Percentiles rank a stretch among this genome's conserved stretches.
phyloP scores from a whole-genome alignment of 2,113 vertebrate genomes.

The Australoheros scitulus region DNA sequence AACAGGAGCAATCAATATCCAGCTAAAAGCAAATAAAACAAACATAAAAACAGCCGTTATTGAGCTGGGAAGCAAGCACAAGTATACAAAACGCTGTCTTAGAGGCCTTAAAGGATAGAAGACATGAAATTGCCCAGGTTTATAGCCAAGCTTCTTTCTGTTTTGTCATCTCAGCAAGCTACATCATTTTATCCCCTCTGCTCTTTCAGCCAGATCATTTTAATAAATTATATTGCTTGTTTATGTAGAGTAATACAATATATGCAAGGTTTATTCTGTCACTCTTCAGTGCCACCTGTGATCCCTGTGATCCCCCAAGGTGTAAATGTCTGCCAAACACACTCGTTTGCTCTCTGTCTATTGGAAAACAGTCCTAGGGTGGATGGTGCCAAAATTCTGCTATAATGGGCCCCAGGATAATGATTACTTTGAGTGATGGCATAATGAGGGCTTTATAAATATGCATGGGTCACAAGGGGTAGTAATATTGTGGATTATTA shows the following conservation, averaged over 20 bases:
- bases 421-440: slow-evolving; percentile 79
- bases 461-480: slow-evolving; percentile 76
- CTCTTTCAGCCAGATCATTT: background rate
- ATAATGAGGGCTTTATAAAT: slow-evolving; percentile 81
- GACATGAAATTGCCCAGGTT: slow-evolving; percentile 19
- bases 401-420: slow-evolving; percentile 78
- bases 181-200: background rate
- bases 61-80: slow-evolving; percentile 30
- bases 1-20: slow-evolving; percentile 56
- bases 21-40: slow-evolving; percentile 56
- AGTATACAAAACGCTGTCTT: background rate
- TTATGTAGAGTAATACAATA: slow-evolving; percentile 24
- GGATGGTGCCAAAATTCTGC: slow-evolving; percentile 52
- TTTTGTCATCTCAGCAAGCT: background rate
- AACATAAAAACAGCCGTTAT: slow-evolving; percentile 41
- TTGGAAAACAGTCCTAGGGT: slow-evolving; percentile 51
- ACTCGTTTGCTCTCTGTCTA: slow-evolving; percentile 31
- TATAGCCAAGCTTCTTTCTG: slow-evolving; percentile 5
- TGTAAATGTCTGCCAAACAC: slow-evolving; percentile 38
- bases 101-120: slow-evolving; percentile 33
- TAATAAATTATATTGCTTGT: slow-evolving; percentile 26
- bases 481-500: slow-evolving; percentile 76
- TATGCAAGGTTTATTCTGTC: slow-evolving; percentile 28
- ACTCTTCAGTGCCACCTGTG: slow-evolving; percentile 41
- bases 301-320: slow-evolving; percentile 35